Base-by-base conservation (phyloP, 2,797 vertebrate genomes). In the Sebastes miniatus region DNA sequence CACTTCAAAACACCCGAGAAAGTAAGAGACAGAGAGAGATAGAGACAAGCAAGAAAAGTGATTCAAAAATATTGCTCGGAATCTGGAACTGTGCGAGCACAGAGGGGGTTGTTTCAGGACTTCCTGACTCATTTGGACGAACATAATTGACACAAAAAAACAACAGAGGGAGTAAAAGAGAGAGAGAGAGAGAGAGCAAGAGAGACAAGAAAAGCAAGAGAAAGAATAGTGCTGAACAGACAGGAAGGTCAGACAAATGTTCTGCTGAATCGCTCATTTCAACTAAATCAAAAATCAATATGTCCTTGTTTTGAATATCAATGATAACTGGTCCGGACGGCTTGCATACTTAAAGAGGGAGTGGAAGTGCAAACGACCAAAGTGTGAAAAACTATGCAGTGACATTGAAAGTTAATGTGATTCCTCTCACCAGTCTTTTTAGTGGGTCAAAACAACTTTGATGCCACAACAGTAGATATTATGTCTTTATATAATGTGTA, bases 261-360 rank as follows among this genome's bases (percentile, higher is more conserved):
- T 93, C 83, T 92, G 91, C 88, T 95, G 88, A 92, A 85, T 92
- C 13, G 56, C 79, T 88, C 47, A 77, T 87, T 90, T 88, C 50
- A 71, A 76, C 83, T 80, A 80, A 92, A 92, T 90, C 76, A 91
- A 88, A 92, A 91, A 93, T 93, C 90, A 86, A 91, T 92, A 79
- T 58, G 86, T 78, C 89, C 88, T 91, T 91, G 83, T 90, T 91
- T 90, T 90, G 88, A 91, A 91, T 91, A 90, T 88, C 73, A 91
- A 88, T 88, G 90, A 86, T 87, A 91, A 88, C 84, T 77, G 72
- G 31, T 81, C 64, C 2, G n/a, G 68, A 68, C 79, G 77, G 62
- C 67, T 69, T 83, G 87, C 69, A 90, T 88, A 69, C 58, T 36
- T 78, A 87, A 86, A 83, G 54, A 85, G 75, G 72, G 57, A 57